Conservation (phyloP, 2,797 vertebrate genomes). For the Semaprochilodus insignis region DNA sequence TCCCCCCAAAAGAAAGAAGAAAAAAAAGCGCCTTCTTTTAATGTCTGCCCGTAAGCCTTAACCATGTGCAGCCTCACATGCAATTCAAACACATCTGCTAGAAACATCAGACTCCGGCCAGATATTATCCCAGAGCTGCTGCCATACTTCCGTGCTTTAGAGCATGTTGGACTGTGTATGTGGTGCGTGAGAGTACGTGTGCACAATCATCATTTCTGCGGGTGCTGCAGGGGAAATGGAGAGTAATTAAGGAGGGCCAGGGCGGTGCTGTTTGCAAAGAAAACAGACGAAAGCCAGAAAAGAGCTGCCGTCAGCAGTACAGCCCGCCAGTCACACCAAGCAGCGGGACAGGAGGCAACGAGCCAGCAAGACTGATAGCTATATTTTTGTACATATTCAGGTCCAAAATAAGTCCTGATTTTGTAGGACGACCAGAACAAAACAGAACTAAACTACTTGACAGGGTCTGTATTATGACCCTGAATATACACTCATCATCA, state of each 20-base stretch:
- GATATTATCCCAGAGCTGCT: slow-evolving; percentile 21
- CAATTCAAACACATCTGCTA: slow-evolving; percentile 51
- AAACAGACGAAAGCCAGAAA: slow-evolving; percentile 49
- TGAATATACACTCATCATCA: no score
- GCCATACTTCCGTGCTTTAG: not conserved
- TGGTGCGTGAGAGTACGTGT: slow-evolving; percentile 15
- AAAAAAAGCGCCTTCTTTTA: slow-evolving; percentile 35
- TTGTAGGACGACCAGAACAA: not conserved
- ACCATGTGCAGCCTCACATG: slow-evolving; percentile 51
- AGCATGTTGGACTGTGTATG: not conserved
- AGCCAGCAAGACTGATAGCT: slow-evolving; percentile 3
- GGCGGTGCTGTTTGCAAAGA: slow-evolving; percentile 53
- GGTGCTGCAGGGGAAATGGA: slow-evolving; percentile 47
- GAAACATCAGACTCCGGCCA: slow-evolving; percentile 42
- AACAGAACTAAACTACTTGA: not conserved
- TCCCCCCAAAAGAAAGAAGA: slow-evolving; percentile 7
- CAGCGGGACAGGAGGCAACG: not conserved
- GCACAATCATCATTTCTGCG: slow-evolving; percentile 32
- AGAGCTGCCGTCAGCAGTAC: slow-evolving; percentile 49
- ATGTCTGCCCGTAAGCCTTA: slow-evolving; percentile 57
- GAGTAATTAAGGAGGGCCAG: slow-evolving; percentile 48
- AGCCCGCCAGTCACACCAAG: slow-evolving; percentile 27
- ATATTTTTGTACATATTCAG: not conserved
- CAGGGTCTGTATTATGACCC: no score
- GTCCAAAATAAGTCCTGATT: not conserved